Evolutionary conservation across 2,888 invertebrate genomes (phyloP), one percentile per base, ranked within the genome.

Genomic region (Allacma fusca): DNA sequence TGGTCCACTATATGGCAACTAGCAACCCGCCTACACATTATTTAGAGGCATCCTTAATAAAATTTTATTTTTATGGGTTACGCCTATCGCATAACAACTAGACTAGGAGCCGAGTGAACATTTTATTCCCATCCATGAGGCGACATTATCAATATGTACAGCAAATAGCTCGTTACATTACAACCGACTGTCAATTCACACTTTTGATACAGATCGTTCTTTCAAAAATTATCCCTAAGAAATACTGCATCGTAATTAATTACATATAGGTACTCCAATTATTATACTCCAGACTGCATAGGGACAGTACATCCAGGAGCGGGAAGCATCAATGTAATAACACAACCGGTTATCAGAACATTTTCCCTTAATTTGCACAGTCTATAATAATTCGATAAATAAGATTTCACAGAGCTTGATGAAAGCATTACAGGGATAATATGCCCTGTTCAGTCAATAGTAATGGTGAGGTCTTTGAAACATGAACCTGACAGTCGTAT

Each of bases 41-140:
- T 50, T 50, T n/a, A 62, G n/a, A n/a, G 62, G 28, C 71, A 71
- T 71, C 50, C 71, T 59, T 71, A 71, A 71, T 71, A 71, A 71
- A 50, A 71, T 71, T 71, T 71, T 71, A 71, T 71, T 71, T 71
- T 57, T 29, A 71, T 57, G 71, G 71, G 71, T 57, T 59, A 71
- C 71, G 71, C 71, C 71, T 71, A 71, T 28, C 29, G 62, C 62
- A 13, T 13, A 62, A 57, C 70, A 70, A 34, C 50, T 19, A 50
- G 50, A 16, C n/a, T n/a, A n/a, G 16, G 9, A 4, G 44, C 43
- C 26, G 50, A 23, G 29, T 26, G 26, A 69, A 43, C 40, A 50
- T 44, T 59, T 21, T 57, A 26, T 28, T 57, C 57, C 57, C 71
- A 57, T n/a, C n/a, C 71, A 71, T 28, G 24, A 29, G 68, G 57